Conservation (phyloP, 2,888 invertebrate genomes). For the Matsumyia berberina region DNA sequence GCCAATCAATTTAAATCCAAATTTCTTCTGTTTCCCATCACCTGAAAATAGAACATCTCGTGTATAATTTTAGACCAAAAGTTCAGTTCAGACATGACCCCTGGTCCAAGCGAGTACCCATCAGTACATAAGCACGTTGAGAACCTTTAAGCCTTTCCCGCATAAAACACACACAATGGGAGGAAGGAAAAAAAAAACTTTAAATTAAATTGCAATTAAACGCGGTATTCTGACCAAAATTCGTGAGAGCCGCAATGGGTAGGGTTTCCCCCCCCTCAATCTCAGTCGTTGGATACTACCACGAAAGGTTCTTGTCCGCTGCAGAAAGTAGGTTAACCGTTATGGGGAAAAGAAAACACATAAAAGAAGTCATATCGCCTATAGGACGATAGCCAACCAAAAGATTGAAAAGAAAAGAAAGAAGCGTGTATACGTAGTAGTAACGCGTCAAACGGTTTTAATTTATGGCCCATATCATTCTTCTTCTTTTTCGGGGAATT, state of each 20-base stretch:
- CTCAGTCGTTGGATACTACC: conserved; percentile 15
- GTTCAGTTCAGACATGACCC: conserved; percentile 32
- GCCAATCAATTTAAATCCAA: no score
- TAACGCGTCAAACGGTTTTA: conserved; percentile 54
- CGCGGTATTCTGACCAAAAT: conserved; percentile 12
- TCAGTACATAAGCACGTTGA: neutral
- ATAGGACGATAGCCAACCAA: conserved; percentile 28
- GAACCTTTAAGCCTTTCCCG: conserved; percentile 17
- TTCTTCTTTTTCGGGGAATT: conserved; percentile 60
- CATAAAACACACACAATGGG: neutral
- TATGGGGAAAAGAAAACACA: conserved; percentile 63
- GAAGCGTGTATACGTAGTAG: no score
- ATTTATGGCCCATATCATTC: conserved; percentile 64
- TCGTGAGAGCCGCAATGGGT: conserved; percentile 16
- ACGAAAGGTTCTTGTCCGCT: conserved; percentile 61
- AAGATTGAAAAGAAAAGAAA: conserved; percentile 16
- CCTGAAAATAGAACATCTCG: neutral
- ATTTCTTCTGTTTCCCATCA: no score
- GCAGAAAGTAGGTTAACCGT: conserved; percentile 71
- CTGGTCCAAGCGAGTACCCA: neutral
- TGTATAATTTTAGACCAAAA: neutral
- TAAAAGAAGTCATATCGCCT: conserved; percentile 49
- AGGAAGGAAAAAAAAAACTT: neutral
- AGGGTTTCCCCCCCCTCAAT: neutral
- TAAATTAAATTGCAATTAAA: conserved; percentile 52